Conservation (phyloP, 2,797 vertebrate genomes). For the Prunella strophiata region DNA sequence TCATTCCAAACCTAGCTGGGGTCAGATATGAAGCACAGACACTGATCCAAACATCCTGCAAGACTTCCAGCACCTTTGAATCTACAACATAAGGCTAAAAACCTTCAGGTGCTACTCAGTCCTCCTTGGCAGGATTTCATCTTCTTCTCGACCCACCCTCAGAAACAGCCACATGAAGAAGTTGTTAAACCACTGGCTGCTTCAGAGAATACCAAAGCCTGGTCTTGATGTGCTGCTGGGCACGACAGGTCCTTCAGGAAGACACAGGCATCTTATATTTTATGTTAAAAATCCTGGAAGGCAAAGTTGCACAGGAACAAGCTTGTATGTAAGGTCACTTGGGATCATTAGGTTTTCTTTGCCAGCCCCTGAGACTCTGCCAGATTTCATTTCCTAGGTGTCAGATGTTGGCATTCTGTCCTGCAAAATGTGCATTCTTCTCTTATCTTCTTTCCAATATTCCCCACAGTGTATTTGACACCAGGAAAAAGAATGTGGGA, state of each 20-base stretch:
- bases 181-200: neutral
- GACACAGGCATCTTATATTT: neutral
- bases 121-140: neutral
- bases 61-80: neutral
- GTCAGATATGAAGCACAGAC: neutral
- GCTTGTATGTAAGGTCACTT: neutral
- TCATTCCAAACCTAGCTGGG: neutral
- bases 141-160: neutral
- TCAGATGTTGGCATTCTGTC: neutral
- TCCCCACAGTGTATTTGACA: neutral
- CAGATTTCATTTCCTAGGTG: neutral
- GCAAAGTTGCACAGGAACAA: neutral
- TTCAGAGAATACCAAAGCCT: neutral
- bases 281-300: neutral
- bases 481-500: constrained; percentile 11
- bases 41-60: neutral
- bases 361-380: neutral
- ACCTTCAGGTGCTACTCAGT: neutral
- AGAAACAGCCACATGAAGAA: neutral
- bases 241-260: neutral
- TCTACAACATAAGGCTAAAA: neutral
- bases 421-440: neutral
- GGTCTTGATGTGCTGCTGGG: accelerated
- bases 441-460: constrained; percentile 36
- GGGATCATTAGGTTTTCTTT: neutral